Conservation (phyloP, 53 echinoderm and acorn worm species). For the Arbacia lixula region DNA sequence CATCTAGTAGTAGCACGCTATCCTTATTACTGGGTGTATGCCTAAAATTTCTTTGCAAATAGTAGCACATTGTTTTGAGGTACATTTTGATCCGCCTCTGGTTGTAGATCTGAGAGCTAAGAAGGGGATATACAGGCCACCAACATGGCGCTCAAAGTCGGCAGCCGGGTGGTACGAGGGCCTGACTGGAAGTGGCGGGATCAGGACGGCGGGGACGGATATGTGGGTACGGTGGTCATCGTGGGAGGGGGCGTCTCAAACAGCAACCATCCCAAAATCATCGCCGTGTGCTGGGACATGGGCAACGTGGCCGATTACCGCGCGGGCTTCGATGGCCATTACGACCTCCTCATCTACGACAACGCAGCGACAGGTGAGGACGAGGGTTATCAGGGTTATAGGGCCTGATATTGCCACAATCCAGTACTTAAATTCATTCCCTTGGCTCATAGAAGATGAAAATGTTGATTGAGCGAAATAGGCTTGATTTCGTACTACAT, state of each 20-base stretch:
- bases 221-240: slow-evolving; percentile 87
- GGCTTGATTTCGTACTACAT: too few species aligned
- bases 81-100: not conserved
- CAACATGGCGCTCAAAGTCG: slow-evolving; percentile 45
- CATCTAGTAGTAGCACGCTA: too few species aligned
- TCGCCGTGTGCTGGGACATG: slow-evolving; percentile 94
- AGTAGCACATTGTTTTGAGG: not conserved
- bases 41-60: not conserved
- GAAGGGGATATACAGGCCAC: too few species aligned
- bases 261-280: slow-evolving; percentile 80
- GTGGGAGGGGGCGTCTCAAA: slow-evolving; percentile 78
- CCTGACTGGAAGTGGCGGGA: slow-evolving; percentile 95
- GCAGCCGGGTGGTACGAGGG: slow-evolving; percentile 88
- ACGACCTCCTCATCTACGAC: slow-evolving; percentile 85
- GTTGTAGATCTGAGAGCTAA: too few species aligned
- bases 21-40: not conserved
- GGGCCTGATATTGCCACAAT: too few species aligned
- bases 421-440: too few species aligned
- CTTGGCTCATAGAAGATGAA: too few species aligned
- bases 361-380: slow-evolving; percentile 87
- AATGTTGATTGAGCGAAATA: too few species aligned
- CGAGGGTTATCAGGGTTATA: too few species aligned
- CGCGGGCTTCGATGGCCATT: slow-evolving; percentile 84
- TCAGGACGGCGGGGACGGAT: slow-evolving; percentile 94
- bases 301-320: slow-evolving; percentile 92